phyloP scores from a whole-genome alignment of 2,113 vertebrate genomes.

The Microcebus lehilahytsara region DNA sequence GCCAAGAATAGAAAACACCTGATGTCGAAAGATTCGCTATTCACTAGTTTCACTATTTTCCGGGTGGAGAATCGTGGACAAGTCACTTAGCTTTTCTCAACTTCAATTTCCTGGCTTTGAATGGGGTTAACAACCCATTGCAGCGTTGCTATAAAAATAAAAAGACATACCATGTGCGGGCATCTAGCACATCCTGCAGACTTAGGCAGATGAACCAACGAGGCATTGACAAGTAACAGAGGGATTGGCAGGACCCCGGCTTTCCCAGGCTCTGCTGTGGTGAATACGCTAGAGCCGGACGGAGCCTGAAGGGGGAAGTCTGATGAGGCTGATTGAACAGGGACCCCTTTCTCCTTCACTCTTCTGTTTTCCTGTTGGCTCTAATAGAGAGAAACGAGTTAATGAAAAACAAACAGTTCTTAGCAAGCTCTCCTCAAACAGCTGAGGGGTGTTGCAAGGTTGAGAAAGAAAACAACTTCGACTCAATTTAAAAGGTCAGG shows the following conservation, averaged over 20 bases:
- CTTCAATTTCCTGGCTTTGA: constrained; percentile 51
- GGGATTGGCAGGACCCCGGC: not conserved
- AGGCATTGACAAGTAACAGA: not conserved
- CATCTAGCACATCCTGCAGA: not conserved
- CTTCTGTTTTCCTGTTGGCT: constrained; percentile 68
- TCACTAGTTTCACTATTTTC: not conserved
- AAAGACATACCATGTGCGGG: not conserved
- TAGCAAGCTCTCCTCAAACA: constrained; percentile 32
- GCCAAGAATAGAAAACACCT: not conserved
- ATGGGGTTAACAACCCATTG: not conserved
- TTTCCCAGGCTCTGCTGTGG: constrained; percentile 21
- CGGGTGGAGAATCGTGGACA: not conserved
- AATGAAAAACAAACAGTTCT: constrained; percentile 79
- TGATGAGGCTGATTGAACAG: constrained; percentile 54
- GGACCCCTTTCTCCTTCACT: constrained; percentile 23
- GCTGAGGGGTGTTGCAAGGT: constrained; percentile 39
- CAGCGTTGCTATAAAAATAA: not conserved
- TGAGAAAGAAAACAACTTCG: constrained; percentile 67
- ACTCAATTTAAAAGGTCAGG: constrained; percentile 63
- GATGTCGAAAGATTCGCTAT: not conserved
- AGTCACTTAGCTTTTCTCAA: not conserved
- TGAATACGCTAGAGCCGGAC: not conserved
- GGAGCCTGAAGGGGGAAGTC: constrained; percentile 6
- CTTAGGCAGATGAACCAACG: not conserved
- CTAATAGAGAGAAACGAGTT: constrained; percentile 61